Base-by-base conservation (phyloP, 2,113 vertebrate species). In the Pygoscelis adeliae region DNA sequence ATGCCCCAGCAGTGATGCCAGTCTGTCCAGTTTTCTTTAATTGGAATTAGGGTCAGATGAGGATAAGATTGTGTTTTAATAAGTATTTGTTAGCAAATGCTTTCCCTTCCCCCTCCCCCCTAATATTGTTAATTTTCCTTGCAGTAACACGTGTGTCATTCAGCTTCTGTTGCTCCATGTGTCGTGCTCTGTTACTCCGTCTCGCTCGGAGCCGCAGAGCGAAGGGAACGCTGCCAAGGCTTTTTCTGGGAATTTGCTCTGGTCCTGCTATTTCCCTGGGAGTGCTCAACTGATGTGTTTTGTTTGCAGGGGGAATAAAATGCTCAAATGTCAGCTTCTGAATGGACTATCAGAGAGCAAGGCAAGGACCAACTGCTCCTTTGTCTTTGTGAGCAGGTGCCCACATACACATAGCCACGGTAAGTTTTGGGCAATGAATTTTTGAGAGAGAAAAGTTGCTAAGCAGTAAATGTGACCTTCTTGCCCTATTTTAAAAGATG, bases 131-230 rank as follows among this genome's bases (percentile, higher is more conserved):
- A 65, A 40, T 87, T 96, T 91, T 91, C 61, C 56, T 92, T 50
- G 77, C 92, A 93, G 86, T n/a, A 50, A 89, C 76, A 83, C 27
- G 16, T 92, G 90, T 1, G 0, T 71, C 0, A 8, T 47, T 89
- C 80, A 70, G 89, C 88, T 95, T 91, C 90, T 97, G 94, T 25
- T 89, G 52, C 73, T 95, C 92, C 82, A 65, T 91, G 86, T 96
- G 92, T 89, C n/a, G 6, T 67, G 89, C 94, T 87, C 93, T 20
- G 44, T 81, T 86, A 40, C 58, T 70, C 67, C 3, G 1, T 53
- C 79, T 77, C 8, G 6, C 77, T 83, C 3, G 0, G 79, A 95
- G 93, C 83, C 32, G 7, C 58, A 17, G 92, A 92, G 92, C 18
- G 2, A 59, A 72, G 59, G 92, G 79, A 95, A 34, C 1, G 2